Base-by-base conservation (phyloP, 2,888 invertebrate genomes). In the Tetropium fuscum region DNA sequence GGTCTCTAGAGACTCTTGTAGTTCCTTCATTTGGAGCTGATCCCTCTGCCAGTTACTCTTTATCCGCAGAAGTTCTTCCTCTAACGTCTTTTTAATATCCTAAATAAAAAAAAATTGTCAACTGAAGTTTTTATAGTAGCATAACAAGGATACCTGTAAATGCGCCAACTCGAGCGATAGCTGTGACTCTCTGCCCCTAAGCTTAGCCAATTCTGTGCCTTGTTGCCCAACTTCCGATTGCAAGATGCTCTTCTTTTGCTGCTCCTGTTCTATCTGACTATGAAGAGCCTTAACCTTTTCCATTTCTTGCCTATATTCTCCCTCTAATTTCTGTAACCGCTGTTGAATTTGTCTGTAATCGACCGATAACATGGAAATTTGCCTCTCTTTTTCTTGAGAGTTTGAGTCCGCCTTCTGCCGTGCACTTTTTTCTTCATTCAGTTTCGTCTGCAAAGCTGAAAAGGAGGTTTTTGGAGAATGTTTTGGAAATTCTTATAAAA, bases 291-390 rank as follows among this genome's bases (percentile, higher is more conserved):
- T 88, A 30, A 92, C 92, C 87, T 93, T 93, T 76, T 95, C 95
- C 13, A 88, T 85, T 83, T 95, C 95, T 79, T 95, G 94, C 3
- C 93, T 86, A 76, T 94, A 90, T 82, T 97, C 96, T n/a, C 93
- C 93, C 82, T 97, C 95, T 5, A 96, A 83, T 77, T 95, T 94
- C 77, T 95, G 93, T 64, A 97, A 82, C 57, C 94, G 88, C 78
- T 95, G 92, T 77, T 95, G 94, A 75, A 96, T 92, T 83, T 97
- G 97, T n/a, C 95, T 86, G 80, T 96, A 93, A 82, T 98, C 98
- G 1, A 98, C 95, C 13, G 93, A 92, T 22, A 97, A 85, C 93
- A 97, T 97, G 7, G 94, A 96, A 79, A 96, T 92, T 81, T 96
- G 95, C 0, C 97, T 87, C 79, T 98, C 97, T 74, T 94, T 93